Evolutionary conservation across 2,113 vertebrate species (phyloP).

Genomic region (Piaya cayana): DNA sequence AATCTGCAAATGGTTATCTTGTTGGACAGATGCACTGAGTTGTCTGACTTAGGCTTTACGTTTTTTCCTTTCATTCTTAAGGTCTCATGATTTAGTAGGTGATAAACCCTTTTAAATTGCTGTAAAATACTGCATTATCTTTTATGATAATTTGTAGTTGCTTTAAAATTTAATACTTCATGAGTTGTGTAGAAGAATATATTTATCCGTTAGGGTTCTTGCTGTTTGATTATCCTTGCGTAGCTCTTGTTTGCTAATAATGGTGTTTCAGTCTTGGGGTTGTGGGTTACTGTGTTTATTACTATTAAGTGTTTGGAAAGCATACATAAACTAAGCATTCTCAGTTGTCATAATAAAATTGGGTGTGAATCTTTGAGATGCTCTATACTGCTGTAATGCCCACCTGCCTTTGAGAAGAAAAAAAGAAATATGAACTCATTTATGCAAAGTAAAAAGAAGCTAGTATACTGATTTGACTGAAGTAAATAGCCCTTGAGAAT

Average conservation of each 20-base stretch:
- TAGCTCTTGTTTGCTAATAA: neutral
- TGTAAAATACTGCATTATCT: neutral
- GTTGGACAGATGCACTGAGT: neutral
- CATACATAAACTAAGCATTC: neutral
- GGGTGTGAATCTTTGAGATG: neutral
- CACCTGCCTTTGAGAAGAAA: rapidly evolving
- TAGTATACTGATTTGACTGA: neutral
- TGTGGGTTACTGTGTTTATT: neutral
- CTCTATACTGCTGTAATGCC: neutral
- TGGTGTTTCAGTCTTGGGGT: neutral
- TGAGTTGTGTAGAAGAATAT: neutral
- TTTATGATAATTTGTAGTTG: neutral
- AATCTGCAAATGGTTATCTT: neutral
- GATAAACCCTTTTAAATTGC: neutral
- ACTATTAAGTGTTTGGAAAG: neutral
- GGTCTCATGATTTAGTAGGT: neutral
- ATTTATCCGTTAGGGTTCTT: neutral
- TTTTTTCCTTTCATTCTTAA: neutral
- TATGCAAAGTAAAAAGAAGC: neutral
- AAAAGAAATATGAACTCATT: neutral
- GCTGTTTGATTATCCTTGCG: neutral
- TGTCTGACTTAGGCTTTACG: neutral
- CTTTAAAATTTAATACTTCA: neutral
- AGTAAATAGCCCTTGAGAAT: neutral
- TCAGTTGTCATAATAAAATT: neutral